Evolutionary conservation across 2,888 invertebrate species (phyloP), one percentile per base, ranked within the genome.

Genomic region (Drosophila aldrichi): DNA sequence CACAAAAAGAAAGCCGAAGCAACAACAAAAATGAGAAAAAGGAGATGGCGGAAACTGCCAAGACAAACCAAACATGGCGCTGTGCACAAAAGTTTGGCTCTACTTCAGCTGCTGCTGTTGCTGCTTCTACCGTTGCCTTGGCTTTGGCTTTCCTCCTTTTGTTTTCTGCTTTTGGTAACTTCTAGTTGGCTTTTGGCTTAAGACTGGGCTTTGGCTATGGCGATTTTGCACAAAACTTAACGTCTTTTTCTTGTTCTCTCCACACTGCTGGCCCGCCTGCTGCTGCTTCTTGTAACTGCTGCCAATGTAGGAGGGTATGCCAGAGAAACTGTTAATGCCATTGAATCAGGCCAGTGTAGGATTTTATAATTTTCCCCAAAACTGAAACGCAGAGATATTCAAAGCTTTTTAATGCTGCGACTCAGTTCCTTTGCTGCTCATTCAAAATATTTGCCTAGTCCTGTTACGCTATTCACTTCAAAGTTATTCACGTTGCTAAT

Each of bases 61-160:
- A 92, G 92, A 91, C 92, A 91, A 91, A 91, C 91, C 92, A 90
- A 92, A 91, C 91, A 91, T 91, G 92, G 91, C 89, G 90, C 81
- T 79, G 79, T 76, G 82, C 81, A 85, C 66, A 87, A 89, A 91
- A 89, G 80, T 88, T 89, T 86, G 86, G 70, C 60, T 63, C 76
- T 74, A 63, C 78, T 85, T 72, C 66, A 74, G 70, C 79, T 74
- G 67, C 60, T 55, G 46, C 40, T 43, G 60, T 49, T 22, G 57
- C 55, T 20, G 57, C 54, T 25, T 29, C 44, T 9, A 56, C 61
- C 32, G 46, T 34, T 40, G 48, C 64, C 29, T 61, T 58, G 46
- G 43, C 55, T 57, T 48, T 44, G 41, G 38, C 57, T 46, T 64
- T 67, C 56, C 56, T 74, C 71, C 73, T 81, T 88, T 89, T 84